Conservation (phyloP, 2,797 vertebrate species). For the Crax fasciolata region DNA sequence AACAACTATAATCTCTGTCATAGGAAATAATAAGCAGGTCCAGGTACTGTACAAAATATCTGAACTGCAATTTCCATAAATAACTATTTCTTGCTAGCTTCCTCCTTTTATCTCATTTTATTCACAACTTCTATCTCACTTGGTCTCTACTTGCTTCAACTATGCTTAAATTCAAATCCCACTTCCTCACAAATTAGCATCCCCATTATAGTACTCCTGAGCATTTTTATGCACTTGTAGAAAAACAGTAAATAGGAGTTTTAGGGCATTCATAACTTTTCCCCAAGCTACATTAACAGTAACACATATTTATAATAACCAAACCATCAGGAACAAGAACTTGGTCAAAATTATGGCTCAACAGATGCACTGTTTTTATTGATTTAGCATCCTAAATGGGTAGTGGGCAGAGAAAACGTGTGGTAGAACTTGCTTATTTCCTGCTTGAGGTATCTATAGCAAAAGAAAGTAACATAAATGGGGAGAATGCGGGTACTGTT, state of each 20-base stretch:
- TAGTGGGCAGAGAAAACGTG: not conserved
- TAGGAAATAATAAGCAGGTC: constrained; percentile 17
- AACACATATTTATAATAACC: not conserved
- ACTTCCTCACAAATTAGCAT: not conserved
- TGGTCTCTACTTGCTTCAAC: not conserved
- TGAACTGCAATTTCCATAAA: not conserved
- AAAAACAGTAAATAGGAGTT: not conserved
- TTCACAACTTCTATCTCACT: not conserved
- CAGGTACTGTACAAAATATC: not conserved
- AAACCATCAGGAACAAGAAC: not conserved
- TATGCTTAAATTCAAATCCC: not conserved
- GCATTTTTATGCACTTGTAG: not conserved
- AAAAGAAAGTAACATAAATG: not conserved
- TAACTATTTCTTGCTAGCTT: constrained; percentile 9
- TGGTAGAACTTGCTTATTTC: not conserved
- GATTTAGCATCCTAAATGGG: not conserved
- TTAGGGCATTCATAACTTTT: not conserved
- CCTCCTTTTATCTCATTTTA: not conserved
- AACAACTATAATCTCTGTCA: not conserved
- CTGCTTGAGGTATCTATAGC: not conserved
- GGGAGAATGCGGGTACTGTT: not conserved
- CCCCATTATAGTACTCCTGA: not conserved
- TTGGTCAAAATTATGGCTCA: not conserved
- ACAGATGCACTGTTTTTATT: not conserved
- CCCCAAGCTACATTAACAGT: not conserved